Conservation (phyloP, 2,888 invertebrate species). For the Orchesella flavescens region DNA sequence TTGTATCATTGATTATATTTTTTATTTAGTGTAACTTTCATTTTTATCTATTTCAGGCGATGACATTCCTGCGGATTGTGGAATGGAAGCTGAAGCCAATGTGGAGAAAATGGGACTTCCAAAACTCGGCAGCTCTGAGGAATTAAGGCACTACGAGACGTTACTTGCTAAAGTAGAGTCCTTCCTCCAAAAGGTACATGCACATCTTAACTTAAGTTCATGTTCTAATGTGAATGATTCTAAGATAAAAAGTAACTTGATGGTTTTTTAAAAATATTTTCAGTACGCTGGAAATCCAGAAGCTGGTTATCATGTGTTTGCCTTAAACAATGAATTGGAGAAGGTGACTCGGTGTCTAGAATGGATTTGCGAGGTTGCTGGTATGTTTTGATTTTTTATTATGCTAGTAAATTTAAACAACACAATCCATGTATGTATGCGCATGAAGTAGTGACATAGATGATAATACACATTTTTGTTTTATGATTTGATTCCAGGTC, state of each 20-base stretch:
- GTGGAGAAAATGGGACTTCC: constrained; percentile 25
- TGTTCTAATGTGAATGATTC: too few relatives aligned
- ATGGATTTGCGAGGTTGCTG: background rate
- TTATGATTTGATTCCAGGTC: background rate
- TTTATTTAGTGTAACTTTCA: background rate
- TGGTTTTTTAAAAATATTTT: too few relatives aligned
- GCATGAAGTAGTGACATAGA: too few relatives aligned
- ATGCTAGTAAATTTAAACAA: too few relatives aligned
- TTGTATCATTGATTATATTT: background rate
- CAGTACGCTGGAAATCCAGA: constrained; percentile 23
- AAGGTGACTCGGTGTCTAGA: background rate
- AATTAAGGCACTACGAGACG: background rate
- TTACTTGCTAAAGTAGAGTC: background rate
- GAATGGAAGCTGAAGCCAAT: background rate
- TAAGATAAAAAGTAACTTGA: too few relatives aligned
- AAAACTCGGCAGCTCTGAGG: background rate
- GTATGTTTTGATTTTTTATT: too few relatives aligned
- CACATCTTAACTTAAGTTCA: too few relatives aligned
- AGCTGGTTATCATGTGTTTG: background rate
- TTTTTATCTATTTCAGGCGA: background rate
- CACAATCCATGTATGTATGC: too few relatives aligned
- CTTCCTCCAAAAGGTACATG: constrained; percentile 16
- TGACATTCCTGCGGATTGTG: constrained; percentile 7
- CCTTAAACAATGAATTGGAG: constrained; percentile 23
- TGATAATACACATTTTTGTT: too few relatives aligned